phyloP scores from a whole-genome alignment of 2,888 invertebrate species.

The Troides helena region DNA sequence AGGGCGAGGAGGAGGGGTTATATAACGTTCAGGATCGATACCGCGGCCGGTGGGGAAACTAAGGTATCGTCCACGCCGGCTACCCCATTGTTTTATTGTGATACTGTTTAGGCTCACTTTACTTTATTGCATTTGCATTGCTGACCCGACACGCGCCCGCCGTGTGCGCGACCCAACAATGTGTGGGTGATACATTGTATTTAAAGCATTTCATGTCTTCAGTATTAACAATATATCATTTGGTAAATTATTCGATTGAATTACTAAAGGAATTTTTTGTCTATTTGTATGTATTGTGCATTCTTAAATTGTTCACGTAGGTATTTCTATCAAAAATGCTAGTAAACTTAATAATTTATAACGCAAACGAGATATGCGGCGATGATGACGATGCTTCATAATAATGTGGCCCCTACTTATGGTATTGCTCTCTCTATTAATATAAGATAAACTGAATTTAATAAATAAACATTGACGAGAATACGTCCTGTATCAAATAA shows the following conservation, averaged over 20 bases:
- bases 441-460: no score
- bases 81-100: constrained; percentile 40
- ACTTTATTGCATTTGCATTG: constrained; percentile 24
- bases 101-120: constrained; percentile 44
- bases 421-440: no score
- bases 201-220: not conserved
- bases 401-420: no score
- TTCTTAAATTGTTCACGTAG: not conserved
- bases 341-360: not conserved
- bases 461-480: no score
- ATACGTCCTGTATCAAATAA: no score
- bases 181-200: constrained; percentile 1
- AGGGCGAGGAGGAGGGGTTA: constrained; percentile 50
- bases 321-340: not conserved
- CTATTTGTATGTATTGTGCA: not conserved
- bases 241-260: not conserved
- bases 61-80: constrained; percentile 50
- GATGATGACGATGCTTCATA: no score
- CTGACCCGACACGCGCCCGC: constrained; percentile 20
- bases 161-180: not conserved
- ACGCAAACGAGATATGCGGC: not conserved
- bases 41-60: constrained; percentile 48
- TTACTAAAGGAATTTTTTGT: not conserved
- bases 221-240: no score
- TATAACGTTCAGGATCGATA: constrained; percentile 71